Evolutionary conservation across 2,113 vertebrate genomes (phyloP).

Genomic region (Prolemur simus): DNA sequence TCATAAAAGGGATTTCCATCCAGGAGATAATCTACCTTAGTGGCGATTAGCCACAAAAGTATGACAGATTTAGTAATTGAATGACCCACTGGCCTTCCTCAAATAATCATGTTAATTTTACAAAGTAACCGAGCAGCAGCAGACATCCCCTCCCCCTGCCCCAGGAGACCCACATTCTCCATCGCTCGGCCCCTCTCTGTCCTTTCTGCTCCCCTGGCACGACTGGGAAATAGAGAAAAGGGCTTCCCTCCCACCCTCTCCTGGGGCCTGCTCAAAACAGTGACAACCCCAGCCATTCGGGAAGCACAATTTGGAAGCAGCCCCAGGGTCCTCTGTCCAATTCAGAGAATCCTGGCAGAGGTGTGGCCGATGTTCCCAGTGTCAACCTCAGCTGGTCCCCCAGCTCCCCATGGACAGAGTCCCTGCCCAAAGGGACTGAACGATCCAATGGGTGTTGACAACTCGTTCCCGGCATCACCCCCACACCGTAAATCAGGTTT

Average conservation of each 20-base stretch:
- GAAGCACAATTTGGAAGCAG: neutral
- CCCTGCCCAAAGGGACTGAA: neutral
- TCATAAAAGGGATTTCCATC: constrained; percentile 12
- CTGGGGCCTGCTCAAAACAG: neutral
- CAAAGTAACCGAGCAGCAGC: constrained; percentile 16
- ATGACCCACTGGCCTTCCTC: constrained; percentile 13
- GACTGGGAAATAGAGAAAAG: neutral
- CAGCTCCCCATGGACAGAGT: neutral
- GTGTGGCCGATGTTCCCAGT: neutral
- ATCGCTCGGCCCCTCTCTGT: neutral
- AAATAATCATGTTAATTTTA: constrained; percentile 6
- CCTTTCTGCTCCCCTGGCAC: neutral
- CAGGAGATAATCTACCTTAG: neutral
- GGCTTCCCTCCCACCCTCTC: neutral
- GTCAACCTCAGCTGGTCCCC: rapidly evolving
- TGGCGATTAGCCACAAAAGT: neutral
- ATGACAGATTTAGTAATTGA: neutral
- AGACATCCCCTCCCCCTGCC: neutral
- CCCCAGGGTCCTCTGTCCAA: neutral
- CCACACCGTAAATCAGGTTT: constrained; percentile 57
- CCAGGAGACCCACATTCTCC: neutral
- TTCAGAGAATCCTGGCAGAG: constrained; percentile 8
- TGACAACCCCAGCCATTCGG: neutral
- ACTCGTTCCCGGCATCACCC: constrained; percentile 20
- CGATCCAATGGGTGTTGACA: neutral